These are phyloP conservation scores for Leucophora obtusa DNA, from an alignment of 2,888 invertebrate species.

Conservation along the genomic window DNA sequence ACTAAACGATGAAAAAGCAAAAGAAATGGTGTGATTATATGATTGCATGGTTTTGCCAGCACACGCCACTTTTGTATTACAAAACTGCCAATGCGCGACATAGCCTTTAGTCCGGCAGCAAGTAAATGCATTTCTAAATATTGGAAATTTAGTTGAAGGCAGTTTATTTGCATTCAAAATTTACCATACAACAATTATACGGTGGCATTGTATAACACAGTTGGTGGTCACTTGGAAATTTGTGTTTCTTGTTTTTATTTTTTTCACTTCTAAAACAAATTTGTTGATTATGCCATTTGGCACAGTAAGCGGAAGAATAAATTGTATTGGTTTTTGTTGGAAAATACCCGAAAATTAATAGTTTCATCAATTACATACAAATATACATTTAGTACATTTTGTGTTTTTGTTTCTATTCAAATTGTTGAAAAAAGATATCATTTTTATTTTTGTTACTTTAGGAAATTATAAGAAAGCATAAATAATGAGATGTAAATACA, in stretches of 20 bases:
- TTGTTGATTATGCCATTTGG: conserved; percentile 47
- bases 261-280: conserved; percentile 3
- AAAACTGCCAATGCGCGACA: neutral
- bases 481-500: neutral
- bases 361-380: neutral
- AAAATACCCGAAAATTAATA: conserved; percentile 20
- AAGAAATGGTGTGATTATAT: conserved; percentile 35
- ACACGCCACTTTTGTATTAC: neutral
- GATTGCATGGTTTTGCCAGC: conserved; percentile 2
- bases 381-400: neutral
- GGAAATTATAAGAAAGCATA: conserved; percentile 23
- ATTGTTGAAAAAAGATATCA: conserved; percentile 16
- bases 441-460: neutral
- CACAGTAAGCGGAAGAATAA: conserved; percentile 67
- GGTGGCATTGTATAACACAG: conserved; percentile 52
- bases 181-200: conserved; percentile 27
- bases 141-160: conserved; percentile 33
- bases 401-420: conserved; percentile 1
- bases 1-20: neutral
- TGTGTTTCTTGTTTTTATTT: conserved; percentile 20
- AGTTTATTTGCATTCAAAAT: conserved; percentile 39
- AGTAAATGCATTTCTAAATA: too few relatives aligned
- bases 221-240: conserved; percentile 62
- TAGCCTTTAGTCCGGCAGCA: conserved; percentile 33
- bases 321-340: conserved; percentile 39